phyloP scores from a whole-genome alignment of 64 coral and sea anemone genomes.

The Trachythela sp. region DNA sequence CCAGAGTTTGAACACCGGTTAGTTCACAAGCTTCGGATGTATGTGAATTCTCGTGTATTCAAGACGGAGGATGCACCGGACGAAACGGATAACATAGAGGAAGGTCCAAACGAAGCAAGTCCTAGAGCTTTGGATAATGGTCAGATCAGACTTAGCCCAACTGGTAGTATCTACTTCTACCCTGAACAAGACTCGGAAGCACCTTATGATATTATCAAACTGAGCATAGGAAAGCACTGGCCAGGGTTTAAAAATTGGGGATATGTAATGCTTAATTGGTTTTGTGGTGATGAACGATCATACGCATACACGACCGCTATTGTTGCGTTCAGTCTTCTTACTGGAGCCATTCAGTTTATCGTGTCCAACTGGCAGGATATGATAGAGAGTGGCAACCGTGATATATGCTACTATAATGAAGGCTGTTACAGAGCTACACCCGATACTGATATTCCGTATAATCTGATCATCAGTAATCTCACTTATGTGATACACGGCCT shows the following conservation, averaged over 20 bases:
- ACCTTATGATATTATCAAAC: not conserved
- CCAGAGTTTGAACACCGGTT: constrained; percentile 8
- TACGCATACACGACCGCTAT: constrained; percentile 64
- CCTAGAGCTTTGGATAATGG: not conserved
- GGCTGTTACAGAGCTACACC: constrained; percentile 53
- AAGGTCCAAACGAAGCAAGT: not conserved
- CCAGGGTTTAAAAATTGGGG: constrained; percentile 2
- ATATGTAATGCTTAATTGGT: constrained; percentile 49
- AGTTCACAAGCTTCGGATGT: constrained; percentile 27
- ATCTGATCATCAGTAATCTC: constrained; percentile 79
- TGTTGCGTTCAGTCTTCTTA: constrained; percentile 54
- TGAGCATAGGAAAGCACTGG: not conserved
- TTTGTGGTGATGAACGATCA: constrained; percentile 27
- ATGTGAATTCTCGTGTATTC: constrained; percentile 34
- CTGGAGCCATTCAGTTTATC: constrained; percentile 45
- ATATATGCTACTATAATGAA: constrained; percentile 53
- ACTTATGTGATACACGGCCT: constrained; percentile 69
- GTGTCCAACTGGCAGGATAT: constrained; percentile 32
- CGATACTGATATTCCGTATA: constrained; percentile 56
- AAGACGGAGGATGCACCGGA: not conserved
- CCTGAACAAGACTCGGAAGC: not conserved
- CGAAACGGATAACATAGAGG: not conserved
- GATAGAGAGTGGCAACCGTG: constrained; percentile 41
- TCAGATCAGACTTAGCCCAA: not conserved
- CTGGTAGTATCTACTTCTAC: not conserved